A percentile compares a stretch with the other conserved stretches of the same genome.
These are phyloP conservation scores for Cyanoramphus novaezelandiae DNA, from an alignment of 2,113 vertebrate genomes.

Conservation along the genomic window DNA sequence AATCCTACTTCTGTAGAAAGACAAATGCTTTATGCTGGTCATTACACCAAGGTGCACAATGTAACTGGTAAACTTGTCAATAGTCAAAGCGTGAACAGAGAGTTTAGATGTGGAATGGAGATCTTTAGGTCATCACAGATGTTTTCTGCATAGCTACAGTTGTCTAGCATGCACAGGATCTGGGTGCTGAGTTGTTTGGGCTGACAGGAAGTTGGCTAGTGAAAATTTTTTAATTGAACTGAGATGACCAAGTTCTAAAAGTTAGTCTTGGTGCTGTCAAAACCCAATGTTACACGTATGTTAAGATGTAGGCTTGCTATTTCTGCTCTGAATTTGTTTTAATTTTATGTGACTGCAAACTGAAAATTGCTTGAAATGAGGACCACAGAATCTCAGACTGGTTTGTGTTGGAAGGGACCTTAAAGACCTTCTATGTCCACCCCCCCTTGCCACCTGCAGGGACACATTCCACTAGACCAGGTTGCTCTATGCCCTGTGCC, in stretches of 20 bases:
- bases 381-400: background rate
- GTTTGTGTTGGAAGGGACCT: background rate
- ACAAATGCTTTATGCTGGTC: background rate
- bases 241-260: background rate
- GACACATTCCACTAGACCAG: background rate
- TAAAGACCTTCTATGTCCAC: background rate
- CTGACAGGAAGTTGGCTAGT: background rate
- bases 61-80: background rate
- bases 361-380: constrained; percentile 66
- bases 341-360: constrained; percentile 44
- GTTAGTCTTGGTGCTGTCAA: background rate
- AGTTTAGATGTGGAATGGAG: background rate
- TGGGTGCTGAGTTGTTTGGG: background rate
- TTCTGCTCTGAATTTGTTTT: constrained; percentile 46
- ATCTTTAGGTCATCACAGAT: background rate
- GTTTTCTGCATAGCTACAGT: background rate
- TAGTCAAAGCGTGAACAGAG: rapidly evolving
- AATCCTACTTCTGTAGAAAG: background rate
- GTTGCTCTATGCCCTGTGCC: background rate
- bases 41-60: background rate
- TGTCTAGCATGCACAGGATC: background rate
- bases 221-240: background rate
- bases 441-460: background rate
- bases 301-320: constrained; percentile 34
- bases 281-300: background rate